Conservation (phyloP, 2,888 invertebrate species). For the Hyalella azteca region DNA sequence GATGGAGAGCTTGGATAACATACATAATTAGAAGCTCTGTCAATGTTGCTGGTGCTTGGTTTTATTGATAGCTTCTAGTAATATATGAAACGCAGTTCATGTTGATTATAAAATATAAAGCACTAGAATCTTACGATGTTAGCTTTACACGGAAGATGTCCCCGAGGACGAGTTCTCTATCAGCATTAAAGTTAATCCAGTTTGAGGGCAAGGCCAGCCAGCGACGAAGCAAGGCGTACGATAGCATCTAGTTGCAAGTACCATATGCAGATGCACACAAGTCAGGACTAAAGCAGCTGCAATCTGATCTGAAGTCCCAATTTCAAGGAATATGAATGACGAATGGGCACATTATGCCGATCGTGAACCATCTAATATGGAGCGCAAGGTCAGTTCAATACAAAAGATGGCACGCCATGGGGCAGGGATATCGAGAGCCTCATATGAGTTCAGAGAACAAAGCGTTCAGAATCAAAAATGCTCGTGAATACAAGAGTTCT, state of each 20-base stretch:
- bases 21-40: too few species aligned
- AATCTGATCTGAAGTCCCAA: neutral
- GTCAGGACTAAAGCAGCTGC: neutral
- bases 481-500: too few species aligned
- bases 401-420: too few species aligned
- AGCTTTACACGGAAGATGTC: neutral
- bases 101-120: neutral
- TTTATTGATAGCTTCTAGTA: too few species aligned
- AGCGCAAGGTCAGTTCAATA: slow-evolving; percentile 4
- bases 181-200: neutral
- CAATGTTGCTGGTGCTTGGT: too few species aligned
- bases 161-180: neutral
- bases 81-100: neutral
- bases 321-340: neutral
- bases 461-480: too few species aligned
- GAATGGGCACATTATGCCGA: neutral
- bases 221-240: neutral
- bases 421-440: too few species aligned
- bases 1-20: neutral
- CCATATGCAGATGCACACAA: neutral
- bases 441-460: too few species aligned
- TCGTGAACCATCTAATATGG: neutral
- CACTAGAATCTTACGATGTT: neutral
- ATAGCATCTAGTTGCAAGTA: too few species aligned
- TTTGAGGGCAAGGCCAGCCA: slow-evolving; percentile 16